Evolutionary conservation across 2,888 invertebrate genomes (phyloP), one percentile per base, ranked within the genome.

Genomic region (Patella ulyssiponensis): DNA sequence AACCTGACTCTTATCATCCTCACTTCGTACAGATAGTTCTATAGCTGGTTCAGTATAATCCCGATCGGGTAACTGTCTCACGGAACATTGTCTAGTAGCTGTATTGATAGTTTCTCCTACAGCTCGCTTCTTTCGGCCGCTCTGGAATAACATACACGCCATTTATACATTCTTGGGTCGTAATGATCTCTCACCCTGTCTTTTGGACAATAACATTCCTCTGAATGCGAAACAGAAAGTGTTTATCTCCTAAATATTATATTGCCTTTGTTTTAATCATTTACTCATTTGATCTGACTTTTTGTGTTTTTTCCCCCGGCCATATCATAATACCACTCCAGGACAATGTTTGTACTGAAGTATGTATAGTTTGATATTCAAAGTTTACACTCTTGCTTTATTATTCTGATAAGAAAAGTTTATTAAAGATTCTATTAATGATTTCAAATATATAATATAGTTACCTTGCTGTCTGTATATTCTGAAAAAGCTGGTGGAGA

Each of bases 1-100:
- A 12, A 83, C 81, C 51, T 81, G 74, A 71, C 82, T 81, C 52
- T 77, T 75, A 77, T 85, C 85, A 76, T 85, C 86, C 44, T 75
- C 76, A 27, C 80, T 82, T 20, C 81, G 78, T 1, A 83, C 73
- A 15, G 79, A 77, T 11, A 86, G 72, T 56, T 82, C 79, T n/a
- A 85, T 74, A 15, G 80, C 79, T 9, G 86, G 84, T 69, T 85
- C 83, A 2, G 85, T 84, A 74, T 85, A 84, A 73, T 86, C 86
- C 17, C 81, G 72, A 15, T 78, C 79, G 3, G 77, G 73, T 14
- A 85, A 33, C 70, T 86, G 86, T 44, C 71, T 51, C 14, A 83
- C 85, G n/a, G 52, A 53, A 76, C 85, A 82, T 15, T 58, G 53
- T 51, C 51, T 71, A 2, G 71, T 71, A 27, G 71, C 52, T 44